Percentiles rank a stretch among this genome's conserved stretches.
phyloP scores from a whole-genome alignment of 2,797 vertebrate genomes.

The Gallirallus australis region DNA sequence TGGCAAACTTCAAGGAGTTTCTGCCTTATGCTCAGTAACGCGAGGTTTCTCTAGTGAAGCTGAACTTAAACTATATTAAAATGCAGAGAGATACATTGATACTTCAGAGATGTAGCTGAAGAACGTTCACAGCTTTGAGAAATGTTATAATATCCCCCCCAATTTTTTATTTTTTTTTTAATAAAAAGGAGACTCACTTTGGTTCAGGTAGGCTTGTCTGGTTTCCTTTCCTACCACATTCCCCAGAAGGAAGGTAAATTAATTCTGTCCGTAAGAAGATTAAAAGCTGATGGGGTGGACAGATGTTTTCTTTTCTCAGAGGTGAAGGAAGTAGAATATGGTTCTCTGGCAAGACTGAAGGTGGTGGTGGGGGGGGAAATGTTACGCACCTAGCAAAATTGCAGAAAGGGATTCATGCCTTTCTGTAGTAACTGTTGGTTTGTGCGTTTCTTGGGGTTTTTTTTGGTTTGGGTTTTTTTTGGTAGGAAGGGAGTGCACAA shows the following conservation, averaged over 20 bases:
- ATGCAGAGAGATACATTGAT: neutral
- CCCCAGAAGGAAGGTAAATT: slow-evolving; percentile 32
- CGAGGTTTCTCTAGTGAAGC: neutral
- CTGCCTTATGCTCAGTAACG: slow-evolving; percentile 3
- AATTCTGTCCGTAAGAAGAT: slow-evolving; percentile 22
- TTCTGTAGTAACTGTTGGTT: neutral
- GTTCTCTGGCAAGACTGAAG: neutral
- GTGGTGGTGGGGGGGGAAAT: neutral
- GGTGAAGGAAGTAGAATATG: neutral
- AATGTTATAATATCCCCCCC: neutral
- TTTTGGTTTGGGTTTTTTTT: neutral
- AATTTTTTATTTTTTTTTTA: neutral
- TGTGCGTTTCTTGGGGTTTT: no score
- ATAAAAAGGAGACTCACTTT: neutral
- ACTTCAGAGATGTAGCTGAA: neutral
- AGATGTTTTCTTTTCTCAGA: slow-evolving; percentile 50
- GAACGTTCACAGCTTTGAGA: neutral
- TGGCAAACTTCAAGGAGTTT: slow-evolving; percentile 3
- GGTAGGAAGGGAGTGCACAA: no score
- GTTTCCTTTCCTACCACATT: neutral
- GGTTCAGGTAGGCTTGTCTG: neutral
- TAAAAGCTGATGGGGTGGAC: slow-evolving; percentile 38
- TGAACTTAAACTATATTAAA: neutral
- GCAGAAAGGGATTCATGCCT: neutral
- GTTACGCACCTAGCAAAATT: neutral